Evolutionary conservation across 2,797 vertebrate species (phyloP).

Genomic region (Catharus ustulatus): DNA sequence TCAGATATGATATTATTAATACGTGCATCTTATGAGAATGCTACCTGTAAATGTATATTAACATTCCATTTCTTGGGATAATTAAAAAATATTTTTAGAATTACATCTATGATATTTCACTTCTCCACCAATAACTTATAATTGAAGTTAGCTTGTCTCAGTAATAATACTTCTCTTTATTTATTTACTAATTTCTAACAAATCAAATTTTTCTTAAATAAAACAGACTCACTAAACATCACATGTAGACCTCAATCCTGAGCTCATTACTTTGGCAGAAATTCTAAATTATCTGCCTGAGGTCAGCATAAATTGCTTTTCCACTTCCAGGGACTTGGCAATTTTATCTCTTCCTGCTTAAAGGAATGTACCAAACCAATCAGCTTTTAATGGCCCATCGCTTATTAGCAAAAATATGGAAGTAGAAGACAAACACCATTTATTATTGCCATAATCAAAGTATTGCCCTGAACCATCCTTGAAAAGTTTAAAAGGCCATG

Average conservation of each 20-base stretch:
- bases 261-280: not conserved
- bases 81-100: not conserved
- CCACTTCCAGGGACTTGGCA: not conserved
- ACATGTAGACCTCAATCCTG: not conserved
- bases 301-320: not conserved
- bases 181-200: not conserved
- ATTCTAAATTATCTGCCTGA: not conserved
- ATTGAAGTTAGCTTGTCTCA: not conserved
- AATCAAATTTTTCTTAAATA: not conserved
- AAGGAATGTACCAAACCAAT: not conserved
- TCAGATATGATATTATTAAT: conserved; percentile 18
- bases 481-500: not conserved
- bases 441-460: not conserved
- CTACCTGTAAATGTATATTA: conserved; percentile 14
- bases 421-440: not conserved
- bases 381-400: not conserved
- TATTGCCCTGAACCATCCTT: not conserved
- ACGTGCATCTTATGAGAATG: conserved; percentile 36
- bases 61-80: not conserved
- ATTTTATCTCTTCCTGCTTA: not conserved
- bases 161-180: not conserved
- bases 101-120: not conserved
- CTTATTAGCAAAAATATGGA: not conserved
- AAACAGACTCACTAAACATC: not conserved
- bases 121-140: not conserved